These are phyloP conservation scores for Trissolcus basalis DNA, from an alignment of 1,140 invertebrate genomes.

Conservation along the genomic window DNA sequence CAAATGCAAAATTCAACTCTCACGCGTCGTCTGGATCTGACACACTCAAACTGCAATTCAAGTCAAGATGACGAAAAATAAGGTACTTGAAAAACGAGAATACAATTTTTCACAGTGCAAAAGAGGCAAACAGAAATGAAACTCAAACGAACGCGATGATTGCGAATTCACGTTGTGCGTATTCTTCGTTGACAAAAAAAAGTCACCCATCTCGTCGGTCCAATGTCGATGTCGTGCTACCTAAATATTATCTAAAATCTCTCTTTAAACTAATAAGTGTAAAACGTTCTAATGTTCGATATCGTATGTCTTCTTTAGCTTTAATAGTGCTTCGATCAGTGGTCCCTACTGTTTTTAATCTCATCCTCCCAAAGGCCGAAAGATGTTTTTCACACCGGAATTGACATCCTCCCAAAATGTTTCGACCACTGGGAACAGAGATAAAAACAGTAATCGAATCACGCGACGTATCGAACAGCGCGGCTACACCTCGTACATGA, in stretches of 20 bases:
- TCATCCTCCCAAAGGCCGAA: background rate
- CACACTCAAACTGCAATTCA: too few species aligned
- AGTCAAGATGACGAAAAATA: too few species aligned
- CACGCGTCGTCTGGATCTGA: too few species aligned
- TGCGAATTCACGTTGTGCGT: constrained; percentile 13
- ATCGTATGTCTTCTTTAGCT: constrained; percentile 65
- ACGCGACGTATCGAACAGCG: constrained; percentile 63
- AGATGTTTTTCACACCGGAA: background rate
- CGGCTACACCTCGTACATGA: constrained; percentile 72
- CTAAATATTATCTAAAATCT: constrained; percentile 55
- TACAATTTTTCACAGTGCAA: too few species aligned
- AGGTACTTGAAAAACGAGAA: too few species aligned
- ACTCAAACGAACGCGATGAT: constrained; percentile 20
- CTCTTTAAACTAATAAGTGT: constrained; percentile 67
- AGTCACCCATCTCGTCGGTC: constrained; percentile 56
- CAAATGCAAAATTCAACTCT: constrained; percentile 8
- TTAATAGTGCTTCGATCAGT: constrained; percentile 62
- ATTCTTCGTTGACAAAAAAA: too few species aligned
- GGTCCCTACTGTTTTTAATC: constrained; percentile 24
- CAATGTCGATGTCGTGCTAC: constrained; percentile 63
- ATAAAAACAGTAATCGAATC: constrained; percentile 35
- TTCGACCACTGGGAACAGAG: constrained; percentile 9
- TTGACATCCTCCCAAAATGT: background rate
- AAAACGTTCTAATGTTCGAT: constrained; percentile 66
- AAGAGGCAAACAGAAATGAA: background rate